Conservation (phyloP, 2,888 invertebrate genomes). For the Penaeus monodon region DNA sequence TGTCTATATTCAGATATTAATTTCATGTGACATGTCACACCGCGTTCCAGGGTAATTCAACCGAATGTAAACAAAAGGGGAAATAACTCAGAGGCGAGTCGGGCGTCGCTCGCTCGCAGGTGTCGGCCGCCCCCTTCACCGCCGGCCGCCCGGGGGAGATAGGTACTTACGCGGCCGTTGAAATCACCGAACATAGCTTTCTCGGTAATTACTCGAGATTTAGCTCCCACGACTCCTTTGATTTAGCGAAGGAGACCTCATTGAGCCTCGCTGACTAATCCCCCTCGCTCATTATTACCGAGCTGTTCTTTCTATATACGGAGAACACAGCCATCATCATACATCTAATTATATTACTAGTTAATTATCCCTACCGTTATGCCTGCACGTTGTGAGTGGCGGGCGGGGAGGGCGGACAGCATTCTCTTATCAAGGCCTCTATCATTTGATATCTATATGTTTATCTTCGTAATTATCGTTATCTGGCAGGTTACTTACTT, state of each 20-base stretch:
- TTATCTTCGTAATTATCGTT: conserved; percentile 33
- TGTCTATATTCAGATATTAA: no score
- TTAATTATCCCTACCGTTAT: conserved; percentile 52
- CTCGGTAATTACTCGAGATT: conserved; percentile 47
- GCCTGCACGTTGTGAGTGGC: background rate
- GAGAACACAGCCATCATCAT: conserved; percentile 27
- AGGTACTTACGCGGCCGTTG: conserved; percentile 51
- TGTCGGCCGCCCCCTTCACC: background rate
- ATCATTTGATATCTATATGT: conserved; percentile 42
- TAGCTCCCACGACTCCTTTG: conserved; percentile 33
- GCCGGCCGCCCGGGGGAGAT: background rate
- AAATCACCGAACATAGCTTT: conserved; percentile 46
- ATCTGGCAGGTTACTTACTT: conserved; percentile 9
- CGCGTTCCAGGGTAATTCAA: no score
- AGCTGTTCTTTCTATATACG: conserved; percentile 7
- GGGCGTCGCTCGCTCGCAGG: background rate
- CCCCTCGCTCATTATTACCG: conserved; percentile 17
- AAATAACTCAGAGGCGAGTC: no score
- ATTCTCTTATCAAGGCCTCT: conserved; percentile 26
- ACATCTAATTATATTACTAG: conserved; percentile 37
- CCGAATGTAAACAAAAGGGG: no score
- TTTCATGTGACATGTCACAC: no score
- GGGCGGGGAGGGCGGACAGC: conserved; percentile 24
- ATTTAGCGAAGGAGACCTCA: conserved; percentile 41
- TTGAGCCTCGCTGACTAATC: conserved; percentile 32